Evolutionary conservation across 2,797 vertebrate species (phyloP).

Genomic region (Gymnothorax reevesii): DNA sequence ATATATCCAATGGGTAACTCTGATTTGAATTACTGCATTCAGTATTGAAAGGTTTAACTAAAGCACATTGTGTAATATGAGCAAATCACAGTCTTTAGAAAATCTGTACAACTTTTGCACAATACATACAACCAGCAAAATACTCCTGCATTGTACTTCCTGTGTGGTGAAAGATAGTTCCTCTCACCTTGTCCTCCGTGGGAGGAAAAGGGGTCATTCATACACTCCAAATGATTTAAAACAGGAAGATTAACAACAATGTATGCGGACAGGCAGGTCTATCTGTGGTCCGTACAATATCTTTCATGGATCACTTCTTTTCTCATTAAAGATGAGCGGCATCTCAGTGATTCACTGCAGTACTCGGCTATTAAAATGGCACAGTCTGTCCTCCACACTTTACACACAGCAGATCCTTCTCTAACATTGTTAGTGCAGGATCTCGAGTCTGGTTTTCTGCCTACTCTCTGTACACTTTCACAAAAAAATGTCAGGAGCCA

Average conservation of each 20-base stretch:
- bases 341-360: not conserved
- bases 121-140: not conserved
- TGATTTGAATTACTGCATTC: no score
- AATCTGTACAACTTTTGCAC: not conserved
- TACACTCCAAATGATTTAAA: not conserved
- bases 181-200: not conserved
- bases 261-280: not conserved
- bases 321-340: constrained; percentile 16
- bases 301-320: not conserved
- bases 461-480: not conserved
- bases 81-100: not conserved
- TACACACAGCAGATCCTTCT: not conserved
- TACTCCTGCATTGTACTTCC: not conserved
- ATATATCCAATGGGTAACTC: no score
- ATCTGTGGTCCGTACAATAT: not conserved
- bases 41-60: no score
- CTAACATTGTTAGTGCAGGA: not conserved
- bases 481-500: not conserved
- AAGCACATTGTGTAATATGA: not conserved
- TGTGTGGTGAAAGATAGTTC: not conserved
- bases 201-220: not conserved
- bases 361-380: not conserved
- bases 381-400: not conserved
- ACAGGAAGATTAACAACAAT: not conserved
- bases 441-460: not conserved